Conservation (phyloP, 2,797 vertebrate species). For the Hypotaenidia philippensis region DNA sequence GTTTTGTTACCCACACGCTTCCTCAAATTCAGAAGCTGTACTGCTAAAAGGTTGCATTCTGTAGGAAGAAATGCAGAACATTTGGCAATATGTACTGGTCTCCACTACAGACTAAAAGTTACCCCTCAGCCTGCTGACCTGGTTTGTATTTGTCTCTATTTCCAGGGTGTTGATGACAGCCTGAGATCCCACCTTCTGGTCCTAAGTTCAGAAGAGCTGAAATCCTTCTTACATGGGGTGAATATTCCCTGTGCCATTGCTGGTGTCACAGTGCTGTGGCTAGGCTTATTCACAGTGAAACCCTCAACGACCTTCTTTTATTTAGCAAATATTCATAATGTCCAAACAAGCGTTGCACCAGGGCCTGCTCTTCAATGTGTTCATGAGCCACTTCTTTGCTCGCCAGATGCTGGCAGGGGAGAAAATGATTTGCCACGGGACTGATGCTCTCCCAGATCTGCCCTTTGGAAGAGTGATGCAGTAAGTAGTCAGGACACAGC, state of each 20-base stretch:
- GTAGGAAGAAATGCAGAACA: neutral
- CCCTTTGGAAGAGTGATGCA: rapidly evolving
- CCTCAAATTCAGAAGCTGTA: neutral
- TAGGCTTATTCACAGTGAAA: neutral
- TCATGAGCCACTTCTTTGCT: neutral
- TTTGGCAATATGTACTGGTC: rapidly evolving
- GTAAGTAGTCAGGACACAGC: neutral
- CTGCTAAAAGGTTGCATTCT: neutral
- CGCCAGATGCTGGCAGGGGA: neutral
- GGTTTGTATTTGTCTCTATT: neutral
- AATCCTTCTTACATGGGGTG: neutral
- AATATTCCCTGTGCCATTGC: neutral
- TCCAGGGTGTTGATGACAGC: neutral
- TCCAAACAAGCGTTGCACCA: neutral
- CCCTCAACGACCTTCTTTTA: neutral
- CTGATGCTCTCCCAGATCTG: neutral
- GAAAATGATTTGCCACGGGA: rapidly evolving
- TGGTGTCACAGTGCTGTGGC: neutral
- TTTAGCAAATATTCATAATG: neutral
- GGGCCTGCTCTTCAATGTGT: neutral
- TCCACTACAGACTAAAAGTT: neutral
- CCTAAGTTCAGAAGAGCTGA: neutral
- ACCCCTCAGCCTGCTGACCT: neutral
- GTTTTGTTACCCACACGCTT: neutral
- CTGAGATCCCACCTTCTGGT: neutral